Evolutionary conservation across 2,113 vertebrate species (phyloP).

Genomic region (Eurypyga helias): DNA sequence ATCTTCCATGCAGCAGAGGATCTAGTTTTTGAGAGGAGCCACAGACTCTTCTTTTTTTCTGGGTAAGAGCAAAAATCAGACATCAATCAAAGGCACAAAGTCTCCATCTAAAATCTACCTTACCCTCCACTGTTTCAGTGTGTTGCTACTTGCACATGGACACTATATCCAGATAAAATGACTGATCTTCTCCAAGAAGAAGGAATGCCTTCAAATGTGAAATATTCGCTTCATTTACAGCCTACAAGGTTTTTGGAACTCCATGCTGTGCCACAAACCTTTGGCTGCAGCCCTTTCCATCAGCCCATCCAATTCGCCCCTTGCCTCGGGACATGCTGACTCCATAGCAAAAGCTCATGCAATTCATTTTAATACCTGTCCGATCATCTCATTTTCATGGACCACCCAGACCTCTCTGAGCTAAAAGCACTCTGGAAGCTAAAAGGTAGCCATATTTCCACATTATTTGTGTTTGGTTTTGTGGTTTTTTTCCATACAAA

Average conservation of each 20-base stretch:
- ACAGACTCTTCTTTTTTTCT: neutral
- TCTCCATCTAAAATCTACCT: neutral
- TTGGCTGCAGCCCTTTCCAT: constrained; percentile 27
- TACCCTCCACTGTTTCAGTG: accelerated
- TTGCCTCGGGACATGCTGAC: neutral
- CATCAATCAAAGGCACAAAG: neutral
- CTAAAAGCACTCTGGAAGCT: neutral
- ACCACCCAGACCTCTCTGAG: neutral
- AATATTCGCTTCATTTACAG: constrained; percentile 9
- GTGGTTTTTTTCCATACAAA: neutral
- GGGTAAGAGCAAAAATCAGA: neutral
- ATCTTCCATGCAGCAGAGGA: neutral
- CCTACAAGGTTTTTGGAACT: neutral
- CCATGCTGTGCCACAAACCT: neutral
- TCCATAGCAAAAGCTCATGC: neutral
- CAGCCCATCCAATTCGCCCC: neutral
- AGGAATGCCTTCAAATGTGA: neutral
- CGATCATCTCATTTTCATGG: neutral
- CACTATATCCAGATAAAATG: neutral
- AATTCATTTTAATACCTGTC: neutral
- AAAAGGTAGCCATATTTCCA: neutral
- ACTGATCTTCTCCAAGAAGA: neutral
- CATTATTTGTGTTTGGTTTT: neutral
- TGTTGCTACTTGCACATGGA: neutral
- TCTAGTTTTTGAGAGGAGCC: neutral